Evolutionary conservation across 2,797 vertebrate genomes (phyloP).

Genomic region (Semaprochilodus insignis): DNA sequence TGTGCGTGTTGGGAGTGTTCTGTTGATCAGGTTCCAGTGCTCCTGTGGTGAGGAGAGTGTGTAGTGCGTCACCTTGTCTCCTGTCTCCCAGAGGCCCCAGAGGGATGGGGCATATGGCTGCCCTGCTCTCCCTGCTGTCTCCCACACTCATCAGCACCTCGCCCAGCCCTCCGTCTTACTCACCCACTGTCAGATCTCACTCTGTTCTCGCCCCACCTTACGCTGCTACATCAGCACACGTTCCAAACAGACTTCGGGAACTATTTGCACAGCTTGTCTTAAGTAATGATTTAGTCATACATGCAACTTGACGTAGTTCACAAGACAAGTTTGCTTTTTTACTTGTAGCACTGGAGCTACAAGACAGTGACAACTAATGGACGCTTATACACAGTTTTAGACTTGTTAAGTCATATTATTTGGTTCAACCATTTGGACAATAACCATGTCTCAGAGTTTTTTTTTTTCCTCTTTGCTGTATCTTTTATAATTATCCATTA

Average conservation of each 20-base stretch:
- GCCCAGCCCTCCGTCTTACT: conserved; percentile 48
- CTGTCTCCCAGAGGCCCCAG: conserved; percentile 58
- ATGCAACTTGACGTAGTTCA: too few relatives aligned
- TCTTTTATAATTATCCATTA: too few relatives aligned
- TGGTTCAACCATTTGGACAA: too few relatives aligned
- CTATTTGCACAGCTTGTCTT: conserved; percentile 41
- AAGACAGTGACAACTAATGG: too few relatives aligned
- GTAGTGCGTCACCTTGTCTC: conserved; percentile 62
- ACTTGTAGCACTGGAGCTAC: too few relatives aligned
- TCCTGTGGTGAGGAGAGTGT: conserved; percentile 54
- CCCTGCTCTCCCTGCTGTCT: conserved; percentile 60
- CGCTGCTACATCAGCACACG: conserved; percentile 35
- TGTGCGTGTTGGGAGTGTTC: conserved; percentile 21
- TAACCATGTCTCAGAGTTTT: too few relatives aligned
- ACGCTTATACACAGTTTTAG: too few relatives aligned
- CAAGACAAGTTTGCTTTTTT: too few relatives aligned
- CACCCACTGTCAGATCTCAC: conserved; percentile 57
- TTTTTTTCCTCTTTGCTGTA: too few relatives aligned
- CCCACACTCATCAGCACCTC: conserved; percentile 36
- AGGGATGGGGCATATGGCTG: conserved; percentile 64
- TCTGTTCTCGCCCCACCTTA: conserved; percentile 40
- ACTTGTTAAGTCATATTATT: too few relatives aligned
- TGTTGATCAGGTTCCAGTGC: conserved; percentile 59
- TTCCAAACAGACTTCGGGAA: conserved; percentile 44
- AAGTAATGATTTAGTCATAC: not conserved